These are phyloP conservation scores for Siniperca obscura DNA, from an alignment of 2,797 vertebrate genomes.

Conservation along the genomic window DNA sequence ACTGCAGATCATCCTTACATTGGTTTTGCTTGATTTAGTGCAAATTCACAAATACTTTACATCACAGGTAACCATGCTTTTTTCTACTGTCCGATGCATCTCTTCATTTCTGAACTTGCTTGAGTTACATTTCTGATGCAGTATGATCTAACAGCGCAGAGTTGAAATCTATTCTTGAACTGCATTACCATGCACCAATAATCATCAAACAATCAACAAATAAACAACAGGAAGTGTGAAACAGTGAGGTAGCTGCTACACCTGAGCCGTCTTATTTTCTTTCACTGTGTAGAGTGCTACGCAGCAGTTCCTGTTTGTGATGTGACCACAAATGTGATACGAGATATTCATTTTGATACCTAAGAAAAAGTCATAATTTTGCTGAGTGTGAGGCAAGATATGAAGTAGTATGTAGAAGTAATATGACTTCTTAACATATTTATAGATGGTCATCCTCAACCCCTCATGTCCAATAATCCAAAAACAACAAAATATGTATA, in stretches of 20 bases:
- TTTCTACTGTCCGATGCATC: background rate
- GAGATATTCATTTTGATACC: background rate
- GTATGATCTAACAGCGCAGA: background rate
- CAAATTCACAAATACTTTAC: background rate
- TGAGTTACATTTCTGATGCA: background rate
- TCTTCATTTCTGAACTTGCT: background rate
- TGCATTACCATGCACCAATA: constrained; percentile 19
- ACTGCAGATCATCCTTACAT: constrained; percentile 45
- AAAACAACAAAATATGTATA: background rate
- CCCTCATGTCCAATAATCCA: constrained; percentile 1
- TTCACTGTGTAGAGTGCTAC: background rate
- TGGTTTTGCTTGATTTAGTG: constrained; percentile 32
- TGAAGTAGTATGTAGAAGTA: background rate
- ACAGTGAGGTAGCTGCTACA: background rate
- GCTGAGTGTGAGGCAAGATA: background rate
- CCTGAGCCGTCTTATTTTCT: background rate
- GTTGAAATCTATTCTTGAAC: background rate
- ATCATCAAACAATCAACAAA: constrained; percentile 31
- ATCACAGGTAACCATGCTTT: background rate
- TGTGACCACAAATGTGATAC: constrained; percentile 1
- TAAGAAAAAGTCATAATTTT: background rate
- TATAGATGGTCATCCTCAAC: background rate
- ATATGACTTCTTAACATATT: background rate
- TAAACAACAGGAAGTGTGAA: constrained; percentile 24
- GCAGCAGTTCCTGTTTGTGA: constrained; percentile 29